phyloP scores from a whole-genome alignment of 2,113 vertebrate genomes.

The Brachirus orientalis region DNA sequence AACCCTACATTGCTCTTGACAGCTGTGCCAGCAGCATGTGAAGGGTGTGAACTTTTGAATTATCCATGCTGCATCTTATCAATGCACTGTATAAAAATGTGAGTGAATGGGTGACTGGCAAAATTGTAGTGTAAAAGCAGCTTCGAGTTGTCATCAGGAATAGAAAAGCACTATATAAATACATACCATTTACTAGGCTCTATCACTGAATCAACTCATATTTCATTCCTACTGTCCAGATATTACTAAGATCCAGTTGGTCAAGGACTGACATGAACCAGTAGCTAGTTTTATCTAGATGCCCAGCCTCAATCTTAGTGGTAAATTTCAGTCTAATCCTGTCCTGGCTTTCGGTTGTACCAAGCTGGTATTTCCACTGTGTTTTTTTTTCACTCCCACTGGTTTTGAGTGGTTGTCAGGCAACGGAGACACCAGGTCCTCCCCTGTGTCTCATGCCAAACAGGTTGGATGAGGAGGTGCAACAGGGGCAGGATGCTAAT shows the following conservation, averaged over 20 bases:
- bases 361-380: constrained; percentile 11
- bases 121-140: no score
- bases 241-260: constrained; percentile 5
- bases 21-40: no score
- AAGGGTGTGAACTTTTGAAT: no score
- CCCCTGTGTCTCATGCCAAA: constrained; percentile 50
- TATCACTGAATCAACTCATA: no score
- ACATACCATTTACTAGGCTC: no score
- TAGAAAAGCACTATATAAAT: no score
- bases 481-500: constrained; percentile 26
- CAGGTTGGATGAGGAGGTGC: constrained; percentile 54
- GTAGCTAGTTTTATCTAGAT: neutral
- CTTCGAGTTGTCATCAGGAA: no score
- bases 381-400: constrained; percentile 12
- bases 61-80: no score
- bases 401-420: constrained; percentile 46
- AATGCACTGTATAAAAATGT: no score
- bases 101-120: no score
- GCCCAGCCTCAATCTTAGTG: neutral
- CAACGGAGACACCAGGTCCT: constrained; percentile 17
- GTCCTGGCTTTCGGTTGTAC: neutral
- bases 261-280: neutral
- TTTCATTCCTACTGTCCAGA: neutral
- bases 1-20: no score
- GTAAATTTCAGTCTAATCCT: neutral